Percentiles rank a stretch among this genome's conserved stretches.
Conservation (phyloP, 2,113 vertebrate genomes). For the Meleagris gallopavo region DNA sequence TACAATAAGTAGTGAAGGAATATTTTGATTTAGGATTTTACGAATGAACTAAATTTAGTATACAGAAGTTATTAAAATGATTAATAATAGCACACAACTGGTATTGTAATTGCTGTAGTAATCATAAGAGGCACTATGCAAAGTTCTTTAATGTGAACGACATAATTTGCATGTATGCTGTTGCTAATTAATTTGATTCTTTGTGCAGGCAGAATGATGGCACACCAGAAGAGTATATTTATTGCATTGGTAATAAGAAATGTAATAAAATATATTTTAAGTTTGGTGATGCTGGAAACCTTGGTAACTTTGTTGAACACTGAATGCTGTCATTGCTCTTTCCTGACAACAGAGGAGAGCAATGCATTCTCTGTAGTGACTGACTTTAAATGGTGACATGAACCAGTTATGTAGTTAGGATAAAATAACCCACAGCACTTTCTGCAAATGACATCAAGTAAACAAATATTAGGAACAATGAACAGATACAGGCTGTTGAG, state of each 20-base stretch:
- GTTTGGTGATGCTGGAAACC: background rate
- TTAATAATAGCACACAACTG: slow-evolving; percentile 53
- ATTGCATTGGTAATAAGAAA: background rate
- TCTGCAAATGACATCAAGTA: slow-evolving; percentile 1
- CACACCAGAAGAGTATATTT: background rate
- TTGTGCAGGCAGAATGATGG: slow-evolving; percentile 35
- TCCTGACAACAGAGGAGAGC: background rate
- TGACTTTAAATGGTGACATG: background rate
- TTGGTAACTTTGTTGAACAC: background rate
- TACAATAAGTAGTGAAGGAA: too few relatives aligned
- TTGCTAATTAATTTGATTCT: slow-evolving; percentile 62
- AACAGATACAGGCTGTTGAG: background rate
- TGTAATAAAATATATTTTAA: background rate
- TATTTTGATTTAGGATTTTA: slow-evolving; percentile 30
- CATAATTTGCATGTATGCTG: slow-evolving; percentile 52
- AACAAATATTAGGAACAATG: background rate
- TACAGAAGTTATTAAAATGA: slow-evolving; percentile 48
- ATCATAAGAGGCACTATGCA: slow-evolving; percentile 37
- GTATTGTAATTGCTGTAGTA: slow-evolving; percentile 63
- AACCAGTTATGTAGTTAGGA: background rate
- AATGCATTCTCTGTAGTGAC: background rate
- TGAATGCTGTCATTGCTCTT: background rate
- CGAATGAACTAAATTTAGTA: slow-evolving; percentile 34
- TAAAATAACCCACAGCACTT: background rate
- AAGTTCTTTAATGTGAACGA: slow-evolving; percentile 60